Conservation (phyloP, 2,797 vertebrate species). For the Heliangelus exortis region DNA sequence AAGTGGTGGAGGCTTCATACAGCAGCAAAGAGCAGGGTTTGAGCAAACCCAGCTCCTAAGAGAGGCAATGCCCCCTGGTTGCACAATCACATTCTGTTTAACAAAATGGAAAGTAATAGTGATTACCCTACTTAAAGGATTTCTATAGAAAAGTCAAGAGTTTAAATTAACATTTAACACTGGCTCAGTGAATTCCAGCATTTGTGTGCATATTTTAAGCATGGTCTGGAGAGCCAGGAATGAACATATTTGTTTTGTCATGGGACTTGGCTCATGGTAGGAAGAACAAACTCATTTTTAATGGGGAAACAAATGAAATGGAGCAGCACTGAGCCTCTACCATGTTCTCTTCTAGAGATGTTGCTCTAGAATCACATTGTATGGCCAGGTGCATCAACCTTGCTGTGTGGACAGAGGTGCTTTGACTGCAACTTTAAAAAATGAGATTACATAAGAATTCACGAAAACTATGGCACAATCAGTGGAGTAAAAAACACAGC, state of each 20-base stretch:
- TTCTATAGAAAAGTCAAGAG: not conserved
- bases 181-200: not conserved
- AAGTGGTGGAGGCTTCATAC: not conserved
- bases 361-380: not conserved
- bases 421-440: not conserved
- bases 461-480: not conserved
- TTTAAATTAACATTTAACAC: not conserved
- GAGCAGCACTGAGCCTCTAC: conserved; percentile 14
- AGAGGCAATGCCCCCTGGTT: not conserved
- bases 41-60: not conserved
- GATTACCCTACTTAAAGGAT: not conserved
- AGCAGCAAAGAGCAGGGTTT: not conserved
- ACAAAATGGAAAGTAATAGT: not conserved
- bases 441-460: not conserved
- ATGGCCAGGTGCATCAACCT: conserved; percentile 14
- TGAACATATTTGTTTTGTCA: not conserved
- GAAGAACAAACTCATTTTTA: conserved; percentile 27
- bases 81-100: not conserved
- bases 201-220: not conserved
- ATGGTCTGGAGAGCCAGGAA: not conserved
- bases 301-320: not conserved
- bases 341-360: conserved; percentile 16
- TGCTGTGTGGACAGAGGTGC: conserved; percentile 16
- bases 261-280: not conserved
- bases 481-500: not conserved